Percentiles rank a stretch among this genome's conserved stretches.
These are phyloP conservation scores for Osmoderma eremita DNA, from an alignment of 2,888 invertebrate species.

Conservation along the genomic window DNA sequence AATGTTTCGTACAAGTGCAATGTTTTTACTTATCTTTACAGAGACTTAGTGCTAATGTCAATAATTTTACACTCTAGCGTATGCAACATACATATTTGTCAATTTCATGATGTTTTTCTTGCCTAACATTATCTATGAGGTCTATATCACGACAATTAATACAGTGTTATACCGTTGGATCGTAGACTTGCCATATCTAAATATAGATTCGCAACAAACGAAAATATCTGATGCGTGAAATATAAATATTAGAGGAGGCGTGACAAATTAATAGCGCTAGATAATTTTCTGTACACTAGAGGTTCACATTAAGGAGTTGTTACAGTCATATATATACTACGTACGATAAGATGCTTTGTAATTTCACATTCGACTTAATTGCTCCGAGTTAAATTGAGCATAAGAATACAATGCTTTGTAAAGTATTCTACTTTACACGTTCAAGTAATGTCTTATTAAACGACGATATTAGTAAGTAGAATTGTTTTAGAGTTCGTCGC, in stretches of 20 bases:
- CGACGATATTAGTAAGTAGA: background rate
- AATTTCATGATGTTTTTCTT: no score
- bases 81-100: no score
- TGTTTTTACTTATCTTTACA: no score
- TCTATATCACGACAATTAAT: background rate
- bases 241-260: conserved; percentile 25
- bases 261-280: conserved; percentile 35
- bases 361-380: conserved; percentile 29
- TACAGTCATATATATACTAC: conserved; percentile 6
- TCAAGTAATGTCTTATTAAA: conserved; percentile 13
- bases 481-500: background rate
- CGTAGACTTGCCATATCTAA: background rate
- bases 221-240: conserved; percentile 18
- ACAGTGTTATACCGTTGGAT: background rate
- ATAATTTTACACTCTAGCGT: no score
- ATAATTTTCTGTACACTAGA: conserved; percentile 32
- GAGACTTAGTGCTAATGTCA: no score
- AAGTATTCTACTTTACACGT: conserved; percentile 13
- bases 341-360: conserved; percentile 16
- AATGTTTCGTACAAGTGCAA: no score
- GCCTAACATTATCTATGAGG: no score
- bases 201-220: background rate
- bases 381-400: conserved; percentile 34
- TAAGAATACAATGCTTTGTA: conserved; percentile 16
- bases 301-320: conserved; percentile 6